Percentiles rank a stretch among this genome's conserved stretches.
These are phyloP conservation scores for Caenorhabditis angaria DNA, from an alignment of 2,888 invertebrate species.

Conservation along the genomic window DNA sequence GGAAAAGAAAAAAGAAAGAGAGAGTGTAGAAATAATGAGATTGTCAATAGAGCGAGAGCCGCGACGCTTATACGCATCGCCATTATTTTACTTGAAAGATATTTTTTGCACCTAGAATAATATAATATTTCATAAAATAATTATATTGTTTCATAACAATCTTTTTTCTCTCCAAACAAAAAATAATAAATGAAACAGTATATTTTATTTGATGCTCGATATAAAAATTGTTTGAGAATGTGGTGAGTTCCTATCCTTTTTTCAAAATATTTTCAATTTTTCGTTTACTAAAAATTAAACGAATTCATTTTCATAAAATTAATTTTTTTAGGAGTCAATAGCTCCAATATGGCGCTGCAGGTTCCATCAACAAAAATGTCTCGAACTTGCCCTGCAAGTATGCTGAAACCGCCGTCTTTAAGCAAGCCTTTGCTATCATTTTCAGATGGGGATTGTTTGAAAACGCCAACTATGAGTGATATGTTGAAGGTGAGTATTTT, in stretches of 20 bases:
- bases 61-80: constrained; percentile 1
- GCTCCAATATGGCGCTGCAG: constrained; percentile 32
- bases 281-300: too few relatives aligned
- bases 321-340: constrained; percentile 1
- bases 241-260: too few relatives aligned
- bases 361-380: constrained; percentile 30
- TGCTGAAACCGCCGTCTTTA: constrained; percentile 34
- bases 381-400: constrained; percentile 16
- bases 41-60: constrained; percentile 2
- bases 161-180: too few relatives aligned
- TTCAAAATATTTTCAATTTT: too few relatives aligned
- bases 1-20: too few relatives aligned
- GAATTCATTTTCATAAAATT: too few relatives aligned
- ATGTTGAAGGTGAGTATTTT: constrained; percentile 44
- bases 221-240: too few relatives aligned
- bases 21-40: background rate
- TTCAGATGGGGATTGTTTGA: constrained; percentile 56
- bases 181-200: too few relatives aligned
- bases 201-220: too few relatives aligned
- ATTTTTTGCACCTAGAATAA: too few relatives aligned
- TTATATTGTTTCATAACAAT: too few relatives aligned
- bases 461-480: constrained; percentile 62
- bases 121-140: too few relatives aligned
- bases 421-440: constrained; percentile 43
- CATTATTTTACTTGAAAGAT: background rate